Conservation (phyloP, 2,888 invertebrate species). For the Oligia strigilis region DNA sequence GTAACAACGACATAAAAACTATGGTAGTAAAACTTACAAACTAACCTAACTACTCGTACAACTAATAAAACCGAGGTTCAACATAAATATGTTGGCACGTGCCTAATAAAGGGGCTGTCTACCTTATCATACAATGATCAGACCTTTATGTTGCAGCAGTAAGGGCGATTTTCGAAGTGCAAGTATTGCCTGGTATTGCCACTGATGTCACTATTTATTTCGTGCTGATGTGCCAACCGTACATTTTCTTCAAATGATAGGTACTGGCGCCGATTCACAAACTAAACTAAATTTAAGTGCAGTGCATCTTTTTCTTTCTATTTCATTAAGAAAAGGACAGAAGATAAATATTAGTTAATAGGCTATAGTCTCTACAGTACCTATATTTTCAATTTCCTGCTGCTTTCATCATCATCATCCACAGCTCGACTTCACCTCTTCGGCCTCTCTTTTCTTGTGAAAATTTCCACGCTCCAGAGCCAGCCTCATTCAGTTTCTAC, state of each 20-base stretch:
- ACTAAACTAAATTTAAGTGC: no score
- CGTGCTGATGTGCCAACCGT: not conserved
- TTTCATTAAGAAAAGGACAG: no score
- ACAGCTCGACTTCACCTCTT: no score
- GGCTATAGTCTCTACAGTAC: no score
- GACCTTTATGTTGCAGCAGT: not conserved
- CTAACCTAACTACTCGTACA: not conserved
- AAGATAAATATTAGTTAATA: no score
- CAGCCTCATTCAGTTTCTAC: no score
- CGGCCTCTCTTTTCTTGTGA: no score
- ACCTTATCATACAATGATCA: not conserved
- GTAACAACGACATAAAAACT: conserved; percentile 1
- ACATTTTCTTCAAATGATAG: not conserved
- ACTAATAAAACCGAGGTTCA: not conserved
- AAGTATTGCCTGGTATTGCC: not conserved
- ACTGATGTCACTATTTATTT: no score
- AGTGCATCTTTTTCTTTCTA: no score
- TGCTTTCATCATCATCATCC: no score
- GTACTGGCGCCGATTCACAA: no score
- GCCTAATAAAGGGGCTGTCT: not conserved
- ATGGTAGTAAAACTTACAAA: not conserved
- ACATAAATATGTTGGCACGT: not conserved
- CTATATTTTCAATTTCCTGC: not conserved
- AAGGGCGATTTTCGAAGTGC: not conserved
- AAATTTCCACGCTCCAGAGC: no score